Conservation (phyloP, 1,140 invertebrate species). For the Macrostomum lignano region DNA sequence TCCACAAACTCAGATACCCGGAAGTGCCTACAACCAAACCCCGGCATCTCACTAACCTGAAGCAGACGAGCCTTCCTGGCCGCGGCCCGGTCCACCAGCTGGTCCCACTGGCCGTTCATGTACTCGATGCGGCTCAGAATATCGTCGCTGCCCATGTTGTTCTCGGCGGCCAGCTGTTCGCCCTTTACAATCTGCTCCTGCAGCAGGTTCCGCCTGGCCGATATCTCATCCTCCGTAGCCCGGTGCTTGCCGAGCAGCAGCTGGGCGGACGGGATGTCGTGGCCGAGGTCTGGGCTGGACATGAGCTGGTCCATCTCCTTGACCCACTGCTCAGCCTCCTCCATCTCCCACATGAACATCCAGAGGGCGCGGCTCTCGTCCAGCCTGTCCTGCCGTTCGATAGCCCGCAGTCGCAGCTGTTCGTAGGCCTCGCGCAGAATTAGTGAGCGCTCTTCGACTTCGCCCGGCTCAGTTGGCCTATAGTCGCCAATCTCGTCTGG, state of each 20-base stretch:
- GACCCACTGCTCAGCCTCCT: slow-evolving; percentile 96
- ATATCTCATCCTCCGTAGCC: slow-evolving; percentile 74
- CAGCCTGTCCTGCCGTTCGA: slow-evolving; percentile 58
- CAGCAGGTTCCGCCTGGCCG: slow-evolving; percentile 61
- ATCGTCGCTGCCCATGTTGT: slow-evolving; percentile 69
- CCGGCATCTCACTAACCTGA: no score
- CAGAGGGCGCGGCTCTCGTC: slow-evolving; percentile 85
- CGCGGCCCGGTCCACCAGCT: slow-evolving; percentile 61
- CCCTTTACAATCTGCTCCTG: slow-evolving; percentile 61
- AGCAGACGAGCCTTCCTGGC: slow-evolving; percentile 62
- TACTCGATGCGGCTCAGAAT: slow-evolving; percentile 69
- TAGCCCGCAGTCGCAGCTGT: slow-evolving; percentile 67
- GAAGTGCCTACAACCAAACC: no score
- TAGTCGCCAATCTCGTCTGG: slow-evolving; percentile 33
- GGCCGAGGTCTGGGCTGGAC: slow-evolving; percentile 42
- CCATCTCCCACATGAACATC: slow-evolving; percentile 99
- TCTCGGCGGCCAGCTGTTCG: slow-evolving; percentile 59
- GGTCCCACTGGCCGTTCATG: slow-evolving; percentile 72
- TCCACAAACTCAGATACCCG: no score
- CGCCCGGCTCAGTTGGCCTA: slow-evolving; percentile 66
- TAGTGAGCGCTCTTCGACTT: slow-evolving; percentile 70
- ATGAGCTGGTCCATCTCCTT: slow-evolving; percentile 97
- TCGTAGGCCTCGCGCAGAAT: slow-evolving; percentile 56
- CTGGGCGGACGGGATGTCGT: slow-evolving; percentile 75
- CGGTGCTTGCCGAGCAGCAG: slow-evolving; percentile 64